phyloP scores from a whole-genome alignment of 2,113 vertebrate species.

The Uropsilus gracilis region DNA sequence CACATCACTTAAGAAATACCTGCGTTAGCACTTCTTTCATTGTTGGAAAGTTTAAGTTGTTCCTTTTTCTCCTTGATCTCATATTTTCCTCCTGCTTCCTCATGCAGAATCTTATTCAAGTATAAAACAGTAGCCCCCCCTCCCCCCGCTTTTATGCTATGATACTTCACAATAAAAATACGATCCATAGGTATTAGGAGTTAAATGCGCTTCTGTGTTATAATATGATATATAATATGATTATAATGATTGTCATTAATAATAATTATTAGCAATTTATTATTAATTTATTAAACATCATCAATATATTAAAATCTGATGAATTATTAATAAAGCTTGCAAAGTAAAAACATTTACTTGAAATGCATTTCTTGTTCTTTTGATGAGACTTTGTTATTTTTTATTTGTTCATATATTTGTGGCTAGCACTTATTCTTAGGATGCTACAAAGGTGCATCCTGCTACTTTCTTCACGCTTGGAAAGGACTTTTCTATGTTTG shows the following conservation, averaged over 20 bases:
- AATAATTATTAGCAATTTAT: slow-evolving; percentile 4
- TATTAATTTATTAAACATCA: neutral
- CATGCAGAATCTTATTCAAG: slow-evolving; percentile 20
- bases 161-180: neutral
- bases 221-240: too few relatives aligned
- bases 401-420: neutral
- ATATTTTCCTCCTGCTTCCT: neutral
- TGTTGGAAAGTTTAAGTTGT: neutral
- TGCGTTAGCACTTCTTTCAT: neutral
- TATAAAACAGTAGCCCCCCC: too few relatives aligned
- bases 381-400: neutral
- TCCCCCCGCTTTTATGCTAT: neutral
- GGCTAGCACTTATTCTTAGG: neutral
- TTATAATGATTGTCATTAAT: neutral
- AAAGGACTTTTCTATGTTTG: too few relatives aligned
- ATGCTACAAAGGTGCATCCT: too few relatives aligned
- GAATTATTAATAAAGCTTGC: neutral
- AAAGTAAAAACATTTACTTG: neutral
- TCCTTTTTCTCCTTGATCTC: slow-evolving; percentile 22
- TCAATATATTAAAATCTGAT: neutral
- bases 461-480: neutral
- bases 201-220: neutral
- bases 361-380: neutral
- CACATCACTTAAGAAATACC: neutral
- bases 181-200: neutral